phyloP scores from a whole-genome alignment of 30 jellyfish, hydroid and myxozoan genomes.

The Phacellophora camtschatica region DNA sequence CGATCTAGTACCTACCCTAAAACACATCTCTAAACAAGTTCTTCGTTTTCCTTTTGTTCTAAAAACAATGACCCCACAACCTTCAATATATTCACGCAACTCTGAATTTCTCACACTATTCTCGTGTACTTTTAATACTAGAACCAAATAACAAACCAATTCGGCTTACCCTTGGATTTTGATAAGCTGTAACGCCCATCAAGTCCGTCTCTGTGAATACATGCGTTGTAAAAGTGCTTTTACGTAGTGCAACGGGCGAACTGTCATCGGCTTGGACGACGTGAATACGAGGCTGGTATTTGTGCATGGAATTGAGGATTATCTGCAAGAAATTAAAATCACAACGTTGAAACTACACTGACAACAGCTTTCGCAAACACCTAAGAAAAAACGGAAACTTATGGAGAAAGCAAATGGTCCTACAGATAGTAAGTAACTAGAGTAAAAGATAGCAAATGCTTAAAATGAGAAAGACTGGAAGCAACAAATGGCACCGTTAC shows the following conservation, averaged over 20 bases:
- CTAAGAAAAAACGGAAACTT: too few species aligned
- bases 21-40: too few species aligned
- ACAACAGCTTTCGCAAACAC: background rate
- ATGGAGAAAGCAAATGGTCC: background rate
- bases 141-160: too few species aligned
- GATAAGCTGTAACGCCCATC: conserved; percentile 96
- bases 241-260: conserved; percentile 83
- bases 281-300: conserved; percentile 93
- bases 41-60: too few species aligned
- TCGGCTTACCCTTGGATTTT: conserved; percentile 95
- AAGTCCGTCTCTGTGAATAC: conserved; percentile 87
- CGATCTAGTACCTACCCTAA: too few species aligned
- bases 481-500: too few species aligned
- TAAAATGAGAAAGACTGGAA: background rate
- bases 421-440: background rate
- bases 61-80: too few species aligned
- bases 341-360: background rate
- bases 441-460: background rate
- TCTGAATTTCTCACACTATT: too few species aligned
- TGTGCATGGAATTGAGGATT: conserved; percentile 93
- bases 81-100: too few species aligned
- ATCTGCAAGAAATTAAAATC: conserved; percentile 32
- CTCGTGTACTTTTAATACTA: too few species aligned
- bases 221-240: conserved; percentile 90
- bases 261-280: conserved; percentile 94